Evolutionary conservation across 2,797 vertebrate species (phyloP), one percentile per base, ranked within the genome.

Genomic region (Galaxias olidus): DNA sequence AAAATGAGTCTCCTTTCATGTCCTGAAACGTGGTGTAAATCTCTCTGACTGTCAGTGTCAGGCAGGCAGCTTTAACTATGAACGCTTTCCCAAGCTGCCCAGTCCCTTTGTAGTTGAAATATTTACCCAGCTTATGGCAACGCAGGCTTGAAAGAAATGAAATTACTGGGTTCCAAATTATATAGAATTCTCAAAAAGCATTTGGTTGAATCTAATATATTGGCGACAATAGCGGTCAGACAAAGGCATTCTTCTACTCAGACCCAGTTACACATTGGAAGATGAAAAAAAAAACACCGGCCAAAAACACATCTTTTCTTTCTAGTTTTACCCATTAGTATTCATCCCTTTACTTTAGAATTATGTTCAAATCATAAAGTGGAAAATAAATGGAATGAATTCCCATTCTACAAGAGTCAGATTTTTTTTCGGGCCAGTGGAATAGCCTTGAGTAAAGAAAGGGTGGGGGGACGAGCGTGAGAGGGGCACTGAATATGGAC

Each of bases 1-100:
- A 81, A 84, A 90, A 91, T 84, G 77, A 89, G 77, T 69, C 72
- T 74, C 74, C 84, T 90, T 91, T 91, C 83, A 88, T 89, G 85
- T 89, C 83, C 79, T 77, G 74, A 83, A 85, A 86, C 81, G 76
- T 73, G 69, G 71, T 75, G 84, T 74, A 83, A 90, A 90, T 90
- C 87, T 85, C 71, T 74, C 52, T 80, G 61, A 30, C 30, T 69
- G 63, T 72, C 61, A 61, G 63, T 78, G 79, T 79, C 70, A 73
- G 59, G 70, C 74, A 85, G 73, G 77, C 60, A 75, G 72, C 67
- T 82, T 78, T 84, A 80, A 82, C 77, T 80, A 72, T 54, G 59
- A 68, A 59, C 59, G 9, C 68, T 82, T 86, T 87, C 80, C 76
- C 53, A 70, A 73, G 76, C 71, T 76, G 72, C 50, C 41, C 18